These are phyloP conservation scores for Rachycentron canadum DNA, from an alignment of 2,797 vertebrate genomes.

Conservation along the genomic window DNA sequence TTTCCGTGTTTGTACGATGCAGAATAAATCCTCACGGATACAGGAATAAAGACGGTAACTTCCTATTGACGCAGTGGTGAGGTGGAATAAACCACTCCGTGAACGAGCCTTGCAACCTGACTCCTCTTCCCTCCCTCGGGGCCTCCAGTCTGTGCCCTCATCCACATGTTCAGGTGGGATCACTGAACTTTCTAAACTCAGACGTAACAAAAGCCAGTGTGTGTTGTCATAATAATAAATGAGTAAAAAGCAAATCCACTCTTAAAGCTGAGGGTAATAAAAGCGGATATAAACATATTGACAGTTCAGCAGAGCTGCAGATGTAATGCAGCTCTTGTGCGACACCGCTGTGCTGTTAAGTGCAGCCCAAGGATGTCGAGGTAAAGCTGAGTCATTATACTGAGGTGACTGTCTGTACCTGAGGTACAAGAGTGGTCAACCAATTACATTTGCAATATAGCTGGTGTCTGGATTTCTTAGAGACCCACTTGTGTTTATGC, in stretches of 20 bases:
- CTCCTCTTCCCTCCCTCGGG: conserved; percentile 6
- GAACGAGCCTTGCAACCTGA: conserved; percentile 2
- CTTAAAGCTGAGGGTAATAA: not conserved
- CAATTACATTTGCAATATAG: not conserved
- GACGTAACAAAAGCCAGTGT: too few species aligned
- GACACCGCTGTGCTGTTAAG: not conserved
- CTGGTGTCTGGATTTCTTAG: not conserved
- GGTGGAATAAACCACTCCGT: not conserved
- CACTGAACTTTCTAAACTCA: not conserved
- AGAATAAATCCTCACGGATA: not conserved
- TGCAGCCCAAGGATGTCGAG: not conserved
- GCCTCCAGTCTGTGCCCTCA: not conserved
- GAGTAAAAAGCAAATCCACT: too few species aligned
- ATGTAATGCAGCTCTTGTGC: not conserved
- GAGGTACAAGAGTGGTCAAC: not conserved
- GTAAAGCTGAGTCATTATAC: not conserved
- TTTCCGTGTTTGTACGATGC: not conserved
- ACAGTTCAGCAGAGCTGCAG: not conserved
- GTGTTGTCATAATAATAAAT: too few species aligned
- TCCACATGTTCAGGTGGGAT: not conserved
- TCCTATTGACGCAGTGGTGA: not conserved
- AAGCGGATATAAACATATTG: not conserved
- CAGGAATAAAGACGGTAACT: not conserved
- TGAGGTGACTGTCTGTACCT: not conserved
- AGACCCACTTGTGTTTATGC: not conserved